Conservation (phyloP, 1,140 invertebrate species). For the Tribolium madens region DNA sequence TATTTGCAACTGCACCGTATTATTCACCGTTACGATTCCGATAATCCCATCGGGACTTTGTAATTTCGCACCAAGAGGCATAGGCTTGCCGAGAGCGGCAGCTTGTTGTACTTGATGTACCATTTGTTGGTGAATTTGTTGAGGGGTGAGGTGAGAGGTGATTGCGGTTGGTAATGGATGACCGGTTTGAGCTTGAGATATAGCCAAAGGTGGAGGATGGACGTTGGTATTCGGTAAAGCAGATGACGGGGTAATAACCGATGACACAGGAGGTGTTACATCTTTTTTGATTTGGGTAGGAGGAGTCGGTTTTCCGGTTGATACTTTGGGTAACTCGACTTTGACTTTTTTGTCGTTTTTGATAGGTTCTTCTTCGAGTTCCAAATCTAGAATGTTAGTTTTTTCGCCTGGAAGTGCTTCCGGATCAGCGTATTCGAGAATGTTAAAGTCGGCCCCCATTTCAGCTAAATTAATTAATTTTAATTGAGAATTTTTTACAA, state of each 20-base stretch:
- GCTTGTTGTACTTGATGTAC: slow-evolving; percentile 69
- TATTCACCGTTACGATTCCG: slow-evolving; percentile 74
- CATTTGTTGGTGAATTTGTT: slow-evolving; percentile 66
- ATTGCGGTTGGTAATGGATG: slow-evolving; percentile 42
- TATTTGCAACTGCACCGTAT: slow-evolving; percentile 74
- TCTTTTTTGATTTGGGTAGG: slow-evolving; percentile 45
- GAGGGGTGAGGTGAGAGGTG: slow-evolving; percentile 48
- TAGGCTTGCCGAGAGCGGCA: slow-evolving; percentile 71
- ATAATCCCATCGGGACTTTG: slow-evolving; percentile 74
- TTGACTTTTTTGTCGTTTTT: slow-evolving; percentile 70
- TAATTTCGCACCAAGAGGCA: slow-evolving; percentile 72
- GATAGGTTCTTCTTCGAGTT: slow-evolving; percentile 78
- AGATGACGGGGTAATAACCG: slow-evolving; percentile 2
- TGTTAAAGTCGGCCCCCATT: slow-evolving; percentile 95
- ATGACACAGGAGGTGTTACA: neutral
- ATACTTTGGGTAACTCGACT: slow-evolving; percentile 11
- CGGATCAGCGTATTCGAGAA: slow-evolving; percentile 94
- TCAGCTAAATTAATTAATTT: slow-evolving; percentile 73
- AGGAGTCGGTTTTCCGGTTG: neutral
- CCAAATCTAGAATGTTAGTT: slow-evolving; percentile 79
- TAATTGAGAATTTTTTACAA: neutral
- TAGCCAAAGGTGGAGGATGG: slow-evolving; percentile 52
- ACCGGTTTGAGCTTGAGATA: slow-evolving; percentile 48
- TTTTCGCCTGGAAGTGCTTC: slow-evolving; percentile 81
- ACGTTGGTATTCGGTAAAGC: neutral